Base-by-base conservation (phyloP, 2,888 invertebrate species). In the Hemithea aestivaria region DNA sequence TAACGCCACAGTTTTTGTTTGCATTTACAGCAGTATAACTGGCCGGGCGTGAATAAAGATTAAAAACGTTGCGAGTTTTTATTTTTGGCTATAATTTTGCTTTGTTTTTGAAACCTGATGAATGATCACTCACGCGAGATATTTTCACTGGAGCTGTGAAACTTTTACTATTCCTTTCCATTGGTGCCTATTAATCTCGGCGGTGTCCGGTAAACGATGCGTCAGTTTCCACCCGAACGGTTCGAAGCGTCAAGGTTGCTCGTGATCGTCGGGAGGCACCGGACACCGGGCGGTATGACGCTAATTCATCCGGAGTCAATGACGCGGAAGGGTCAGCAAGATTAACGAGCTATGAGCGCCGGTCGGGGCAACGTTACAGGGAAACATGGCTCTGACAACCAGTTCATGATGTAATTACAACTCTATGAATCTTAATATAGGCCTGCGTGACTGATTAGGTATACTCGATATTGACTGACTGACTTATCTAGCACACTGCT, bases 251-350 rank as follows among this genome's bases (percentile, higher is more conserved):
- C 16, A 23, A 16, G 16, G 16, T 16, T 16, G 16, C 5, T 5
- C 5, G 16, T 16, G 5, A 16, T 5, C 16, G 16, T 16, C 16
- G 16, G 16, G 5, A 5, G 16, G 3, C 27, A 21, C 23, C 38
- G 25, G 35, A 20, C 23, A 9, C 27, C 27, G 20, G 22, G 28
- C 27, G 23, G 10, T 27, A 41, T 21, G 27, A 40, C 57, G 53
- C 55, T 66, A 62, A 62, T 58, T 66, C 64, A 68, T 66, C 58
- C 56, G 48, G 40, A 52, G 42, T 60, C 70, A 66, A 70, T 73
- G 71, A 67, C 55, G 61, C 44, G 64, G 64, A 73, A 73, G 73
- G 72, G 74, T 65, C 71, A 61, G 33, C 53, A 58, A 63, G 71
- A 73, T 73, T 69, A 73, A 73, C 62, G 72, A 68, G 57, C 58